Evolutionary conservation across 2,888 invertebrate genomes (phyloP).

Genomic region (Napeogenes sylphis): DNA sequence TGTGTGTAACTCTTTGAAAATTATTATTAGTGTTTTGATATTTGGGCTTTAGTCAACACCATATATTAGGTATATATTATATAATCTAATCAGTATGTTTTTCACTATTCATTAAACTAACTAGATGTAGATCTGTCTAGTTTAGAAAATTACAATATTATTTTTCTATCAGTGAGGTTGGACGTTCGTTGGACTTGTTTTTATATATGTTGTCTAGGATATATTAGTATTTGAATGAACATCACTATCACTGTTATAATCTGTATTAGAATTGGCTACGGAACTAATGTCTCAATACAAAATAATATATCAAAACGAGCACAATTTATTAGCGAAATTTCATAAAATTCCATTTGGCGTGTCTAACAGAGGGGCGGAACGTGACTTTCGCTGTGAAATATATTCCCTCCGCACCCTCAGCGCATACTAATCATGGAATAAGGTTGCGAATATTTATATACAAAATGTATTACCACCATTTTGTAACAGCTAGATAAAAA

Average conservation of each 20-base stretch:
- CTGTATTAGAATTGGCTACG: not conserved
- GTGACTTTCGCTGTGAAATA: constrained; percentile 24
- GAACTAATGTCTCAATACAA: not conserved
- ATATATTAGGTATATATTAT: no score
- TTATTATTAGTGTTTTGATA: no score
- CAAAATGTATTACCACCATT: not conserved
- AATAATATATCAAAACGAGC: constrained; percentile 10
- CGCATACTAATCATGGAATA: constrained; percentile 26
- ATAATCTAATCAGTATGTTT: no score
- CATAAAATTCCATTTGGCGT: constrained; percentile 31
- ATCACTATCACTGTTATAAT: no score
- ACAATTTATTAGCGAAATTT: constrained; percentile 26
- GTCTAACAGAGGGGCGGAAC: constrained; percentile 22
- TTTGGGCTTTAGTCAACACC: no score
- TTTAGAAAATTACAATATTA: no score
- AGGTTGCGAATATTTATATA: constrained; percentile 20
- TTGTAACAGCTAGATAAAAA: not conserved
- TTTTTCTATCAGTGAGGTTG: no score
- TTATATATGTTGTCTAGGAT: not conserved
- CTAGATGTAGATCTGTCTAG: no score
- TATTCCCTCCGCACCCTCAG: constrained; percentile 16
- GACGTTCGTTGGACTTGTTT: no score
- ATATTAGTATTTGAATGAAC: not conserved
- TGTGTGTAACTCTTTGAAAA: no score
- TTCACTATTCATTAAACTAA: no score